Conservation (phyloP, 2,797 vertebrate genomes). For the Hydrolagus colliei region DNA sequence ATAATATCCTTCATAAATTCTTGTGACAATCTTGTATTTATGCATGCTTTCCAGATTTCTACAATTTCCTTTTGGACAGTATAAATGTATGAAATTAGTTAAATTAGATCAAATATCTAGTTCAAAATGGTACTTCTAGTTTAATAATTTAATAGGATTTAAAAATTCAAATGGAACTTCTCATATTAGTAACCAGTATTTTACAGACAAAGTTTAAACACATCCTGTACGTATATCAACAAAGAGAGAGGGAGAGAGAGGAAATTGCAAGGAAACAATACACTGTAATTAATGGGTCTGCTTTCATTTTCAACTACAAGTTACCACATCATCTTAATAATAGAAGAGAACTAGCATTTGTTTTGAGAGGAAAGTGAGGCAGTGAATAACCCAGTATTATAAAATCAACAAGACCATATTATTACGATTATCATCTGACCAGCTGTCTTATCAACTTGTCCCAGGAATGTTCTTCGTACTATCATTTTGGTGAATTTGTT, state of each 20-base stretch:
- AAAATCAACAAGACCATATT: not conserved
- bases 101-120: not conserved
- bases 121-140: not conserved
- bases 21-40: too few relatives aligned
- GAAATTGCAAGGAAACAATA: not conserved
- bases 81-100: not conserved
- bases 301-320: not conserved
- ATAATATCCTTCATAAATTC: too few relatives aligned
- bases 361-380: not conserved
- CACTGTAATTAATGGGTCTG: not conserved
- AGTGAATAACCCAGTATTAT: not conserved
- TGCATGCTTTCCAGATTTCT: too few relatives aligned
- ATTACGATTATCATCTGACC: not conserved
- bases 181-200: not conserved
- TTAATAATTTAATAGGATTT: not conserved
- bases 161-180: conserved; percentile 5
- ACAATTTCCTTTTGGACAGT: too few relatives aligned
- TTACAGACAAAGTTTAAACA: not conserved
- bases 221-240: not conserved
- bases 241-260: not conserved
- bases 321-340: not conserved
- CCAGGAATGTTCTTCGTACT: not conserved
- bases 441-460: not conserved
- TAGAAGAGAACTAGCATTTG: not conserved
- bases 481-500: not conserved